Conservation (phyloP, 2,113 vertebrate species). For the Salvelinus namaycush region DNA sequence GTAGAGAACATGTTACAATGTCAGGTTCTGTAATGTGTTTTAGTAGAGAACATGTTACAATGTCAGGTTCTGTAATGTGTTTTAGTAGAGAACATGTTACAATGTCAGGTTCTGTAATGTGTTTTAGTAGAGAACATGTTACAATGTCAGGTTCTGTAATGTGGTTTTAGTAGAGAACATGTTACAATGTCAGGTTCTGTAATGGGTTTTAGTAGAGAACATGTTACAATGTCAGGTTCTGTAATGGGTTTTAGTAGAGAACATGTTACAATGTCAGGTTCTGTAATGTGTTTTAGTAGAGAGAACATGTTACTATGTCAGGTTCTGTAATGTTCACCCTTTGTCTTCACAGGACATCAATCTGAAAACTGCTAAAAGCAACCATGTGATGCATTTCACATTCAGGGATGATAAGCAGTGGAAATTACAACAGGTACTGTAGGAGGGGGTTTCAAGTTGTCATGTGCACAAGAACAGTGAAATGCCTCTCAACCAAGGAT, state of each 20-base stretch:
- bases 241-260: background rate
- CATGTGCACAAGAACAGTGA: no score
- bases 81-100: background rate
- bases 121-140: no score
- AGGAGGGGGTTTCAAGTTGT: no score
- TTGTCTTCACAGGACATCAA: constrained; percentile 84
- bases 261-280: background rate
- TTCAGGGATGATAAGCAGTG: constrained; percentile 98
- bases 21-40: no score
- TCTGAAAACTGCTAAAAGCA: constrained; percentile 89
- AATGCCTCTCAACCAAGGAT: no score
- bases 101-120: background rate
- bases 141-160: no score
- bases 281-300: background rate
- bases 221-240: background rate
- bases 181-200: background rate
- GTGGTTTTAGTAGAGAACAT: background rate
- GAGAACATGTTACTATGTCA: no score
- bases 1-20: no score
- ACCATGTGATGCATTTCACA: constrained; percentile 88
- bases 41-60: no score
- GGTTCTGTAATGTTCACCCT: background rate
- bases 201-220: background rate
- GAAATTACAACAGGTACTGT: constrained; percentile 92
- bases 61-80: no score